Base-by-base conservation (phyloP, 2,888 invertebrate species). In the Hydraecia micacea region DNA sequence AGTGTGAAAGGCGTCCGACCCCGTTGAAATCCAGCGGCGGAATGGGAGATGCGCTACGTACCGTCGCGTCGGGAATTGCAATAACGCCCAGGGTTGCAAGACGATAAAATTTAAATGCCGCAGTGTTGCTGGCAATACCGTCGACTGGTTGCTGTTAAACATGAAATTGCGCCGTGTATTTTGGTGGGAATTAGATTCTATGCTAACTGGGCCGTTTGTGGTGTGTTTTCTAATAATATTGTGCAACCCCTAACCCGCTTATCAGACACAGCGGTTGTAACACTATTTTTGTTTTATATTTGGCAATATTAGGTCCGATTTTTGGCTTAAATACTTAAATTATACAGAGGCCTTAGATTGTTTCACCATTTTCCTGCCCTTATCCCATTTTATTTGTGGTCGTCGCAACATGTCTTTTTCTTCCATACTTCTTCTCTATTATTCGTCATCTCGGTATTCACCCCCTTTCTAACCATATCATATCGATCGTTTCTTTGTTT, bases 71-170 rank as follows among this genome's bases (percentile, higher is more conserved):
- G 89, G 85, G 88, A 86, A 86, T 87, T 77, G 84, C 80, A 83
- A 86, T 86, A 89, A 81, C 72, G 62, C 66, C 60, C 65, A 89
- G 89, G 88, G 90, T 84, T 90, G 86, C 81, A 84, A 84, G 81
- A 46, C 73, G 79, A 65, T 77, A 82, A 79, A 83, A 88, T 79
- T 81, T 71, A 69, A 85, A 81, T 80, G 71, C 39, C 32, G 81
- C 63, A 70, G 58, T 77, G 85, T 75, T 71, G 67, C 77, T 81
- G 69, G 79, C 78, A 73, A 76, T 79, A 74, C 71, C 39, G 77
- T 67, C 76, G 78, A 77, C 75, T 78, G 75, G 75, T 81, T 66
- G 77, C 77, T 75, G 85, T 69, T 85, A 63, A 70, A 71, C 73
- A 73, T 72, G 67, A 63, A 62, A 84, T 65, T 63, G 68, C 28